These are phyloP conservation scores for Uria aalge DNA, from an alignment of 2,113 vertebrate genomes.

Conservation along the genomic window DNA sequence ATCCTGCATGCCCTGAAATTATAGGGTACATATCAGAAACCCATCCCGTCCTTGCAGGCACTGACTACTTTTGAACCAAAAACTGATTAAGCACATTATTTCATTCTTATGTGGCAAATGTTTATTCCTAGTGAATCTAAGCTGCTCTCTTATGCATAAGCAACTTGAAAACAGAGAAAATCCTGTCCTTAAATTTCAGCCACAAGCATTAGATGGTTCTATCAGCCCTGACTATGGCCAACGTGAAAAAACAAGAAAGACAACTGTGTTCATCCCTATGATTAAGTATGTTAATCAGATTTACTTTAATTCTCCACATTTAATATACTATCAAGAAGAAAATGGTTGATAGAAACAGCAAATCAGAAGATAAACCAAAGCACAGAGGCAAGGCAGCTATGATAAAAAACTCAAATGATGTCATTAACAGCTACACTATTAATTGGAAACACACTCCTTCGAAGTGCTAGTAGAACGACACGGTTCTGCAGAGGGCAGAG, in stretches of 20 bases:
- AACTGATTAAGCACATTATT: neutral
- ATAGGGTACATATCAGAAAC: neutral
- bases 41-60: neutral
- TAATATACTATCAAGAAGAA: neutral
- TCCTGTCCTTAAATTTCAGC: neutral
- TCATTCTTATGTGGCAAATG: neutral
- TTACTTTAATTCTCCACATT: neutral
- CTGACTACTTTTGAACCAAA: neutral
- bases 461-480: neutral
- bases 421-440: neutral
- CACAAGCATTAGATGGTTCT: neutral
- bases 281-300: neutral
- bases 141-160: neutral
- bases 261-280: neutral
- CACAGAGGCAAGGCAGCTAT: neutral
- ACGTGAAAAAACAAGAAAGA: neutral
- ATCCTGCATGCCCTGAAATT: neutral
- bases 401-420: neutral
- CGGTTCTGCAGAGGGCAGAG: neutral
- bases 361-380: neutral
- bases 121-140: neutral
- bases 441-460: neutral
- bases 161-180: neutral
- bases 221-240: neutral
- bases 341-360: neutral